Base-by-base conservation (phyloP, 2,113 vertebrate genomes). In the Triplophysa tibetana region DNA sequence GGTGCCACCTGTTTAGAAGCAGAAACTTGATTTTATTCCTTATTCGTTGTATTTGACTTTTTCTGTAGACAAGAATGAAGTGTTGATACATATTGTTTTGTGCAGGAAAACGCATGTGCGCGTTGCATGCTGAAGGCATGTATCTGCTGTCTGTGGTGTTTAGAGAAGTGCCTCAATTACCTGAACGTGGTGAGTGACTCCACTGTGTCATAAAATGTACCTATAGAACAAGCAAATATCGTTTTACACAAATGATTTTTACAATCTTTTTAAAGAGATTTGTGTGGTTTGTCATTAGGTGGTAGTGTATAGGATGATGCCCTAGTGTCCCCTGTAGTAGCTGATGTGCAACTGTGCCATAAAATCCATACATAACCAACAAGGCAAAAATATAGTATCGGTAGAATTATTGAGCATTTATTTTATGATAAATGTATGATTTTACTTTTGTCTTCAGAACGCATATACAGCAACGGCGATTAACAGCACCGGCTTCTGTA, bases 401-500 rank as follows among this genome's bases (percentile, higher is more conserved):
- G 16, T n/a, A 21, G 8, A 3, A 21, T 9, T n/a, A 58, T 9
- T 19, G 6, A 19, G 16, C 54, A n/a, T 9, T n/a, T 33, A 29
- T 65, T 8, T 29, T 75, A 26, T 9, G 8, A n/a, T 63, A 21
- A 13, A 2, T 29, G 7, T n/a, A 64, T 50, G 17, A 0, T 65
- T 74, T 24, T 9, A 48, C 14, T 45, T 43, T 16, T 5, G 33
- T 33, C 33, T 77, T 54, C 82, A 99, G 98, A 99, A 99, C 1
- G 97, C 97, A 0, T 99, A 99, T 67, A 94, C 95, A 76, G 98
- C 98, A 17, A 99, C 98, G 68, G 97, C 98, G 86, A 99, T 99
- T 91, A 99, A 99, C 91, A 97, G 96, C 90, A 99, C 98, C 82
- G 96, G 88, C 86, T 99, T 99, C 92, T 99, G 98, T 92, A 97